Percentiles rank a stretch among this genome's conserved stretches.
phyloP scores from a whole-genome alignment of 2,797 vertebrate genomes.

The Epinephelus malabaricus region DNA sequence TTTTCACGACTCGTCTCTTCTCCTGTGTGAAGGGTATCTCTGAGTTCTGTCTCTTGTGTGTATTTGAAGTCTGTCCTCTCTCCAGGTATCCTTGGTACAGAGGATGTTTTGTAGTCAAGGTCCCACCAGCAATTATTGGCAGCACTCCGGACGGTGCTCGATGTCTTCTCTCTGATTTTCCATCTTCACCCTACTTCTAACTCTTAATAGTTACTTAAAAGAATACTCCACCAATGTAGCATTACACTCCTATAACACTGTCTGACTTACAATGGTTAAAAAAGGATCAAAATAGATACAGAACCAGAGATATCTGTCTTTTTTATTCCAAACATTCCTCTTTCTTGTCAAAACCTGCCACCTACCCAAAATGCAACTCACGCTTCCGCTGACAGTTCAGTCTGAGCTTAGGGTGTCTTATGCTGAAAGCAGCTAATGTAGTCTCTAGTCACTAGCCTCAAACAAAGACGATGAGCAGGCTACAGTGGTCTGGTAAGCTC shows the following conservation, averaged over 20 bases:
- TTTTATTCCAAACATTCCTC: background rate
- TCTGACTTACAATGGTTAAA: background rate
- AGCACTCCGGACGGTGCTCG: background rate
- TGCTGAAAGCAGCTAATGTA: background rate
- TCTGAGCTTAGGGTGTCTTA: background rate
- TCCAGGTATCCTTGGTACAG: slow-evolving; percentile 8
- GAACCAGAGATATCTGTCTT: background rate
- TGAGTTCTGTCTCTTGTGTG: background rate
- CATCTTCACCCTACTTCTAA: background rate
- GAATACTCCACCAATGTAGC: background rate
- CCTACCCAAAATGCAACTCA: background rate
- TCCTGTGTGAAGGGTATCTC: background rate
- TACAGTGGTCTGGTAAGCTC: background rate
- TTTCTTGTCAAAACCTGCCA: background rate
- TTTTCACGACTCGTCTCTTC: background rate
- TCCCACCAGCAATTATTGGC: background rate
- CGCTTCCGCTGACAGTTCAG: background rate
- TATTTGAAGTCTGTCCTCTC: background rate
- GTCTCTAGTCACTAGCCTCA: background rate
- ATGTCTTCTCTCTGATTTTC: slow-evolving; percentile 2
- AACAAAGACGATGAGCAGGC: background rate
- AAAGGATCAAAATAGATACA: background rate
- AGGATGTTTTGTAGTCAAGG: slow-evolving; percentile 3
- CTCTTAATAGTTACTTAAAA: background rate
- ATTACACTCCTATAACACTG: background rate